phyloP scores from a whole-genome alignment of 2,888 invertebrate genomes.

The Bugulina stolonifera region DNA sequence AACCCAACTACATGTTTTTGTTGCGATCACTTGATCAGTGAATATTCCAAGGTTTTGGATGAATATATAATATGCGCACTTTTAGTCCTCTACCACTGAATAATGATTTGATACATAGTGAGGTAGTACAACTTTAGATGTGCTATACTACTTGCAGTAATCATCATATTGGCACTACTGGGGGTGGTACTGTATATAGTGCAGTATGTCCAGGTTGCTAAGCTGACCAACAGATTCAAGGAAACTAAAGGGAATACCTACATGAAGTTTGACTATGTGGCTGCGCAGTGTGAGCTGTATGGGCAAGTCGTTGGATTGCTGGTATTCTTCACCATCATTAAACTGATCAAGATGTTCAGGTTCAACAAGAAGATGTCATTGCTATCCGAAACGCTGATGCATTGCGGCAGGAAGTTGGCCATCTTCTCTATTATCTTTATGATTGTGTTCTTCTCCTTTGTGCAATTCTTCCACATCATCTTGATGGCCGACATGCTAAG shows the following conservation, averaged over 20 bases:
- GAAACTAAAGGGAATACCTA: slow-evolving; percentile 49
- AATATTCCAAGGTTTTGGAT: too few relatives aligned
- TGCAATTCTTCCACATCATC: slow-evolving; percentile 50
- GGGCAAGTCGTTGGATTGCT: slow-evolving; percentile 55
- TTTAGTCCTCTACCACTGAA: too few relatives aligned
- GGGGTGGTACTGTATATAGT: neutral
- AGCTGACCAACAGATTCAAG: slow-evolving; percentile 51
- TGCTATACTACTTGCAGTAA: neutral
- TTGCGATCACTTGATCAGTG: too few relatives aligned
- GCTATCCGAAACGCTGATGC: slow-evolving; percentile 43
- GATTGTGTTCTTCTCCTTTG: slow-evolving; percentile 50
- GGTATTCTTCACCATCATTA: slow-evolving; percentile 55
- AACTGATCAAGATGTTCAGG: slow-evolving; percentile 56
- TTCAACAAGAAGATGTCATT: slow-evolving; percentile 54
- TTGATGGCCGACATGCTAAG: slow-evolving; percentile 38
- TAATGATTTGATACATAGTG: too few relatives aligned
- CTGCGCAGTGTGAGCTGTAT: slow-evolving; percentile 54
- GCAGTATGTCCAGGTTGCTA: slow-evolving; percentile 37
- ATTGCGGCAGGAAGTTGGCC: slow-evolving; percentile 41
- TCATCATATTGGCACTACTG: neutral
- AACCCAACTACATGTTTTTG: too few relatives aligned
- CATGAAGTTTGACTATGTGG: slow-evolving; percentile 53
- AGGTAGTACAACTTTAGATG: neutral
- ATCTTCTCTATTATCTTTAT: slow-evolving; percentile 50
- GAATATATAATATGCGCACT: too few relatives aligned